Base-by-base conservation (phyloP, 2,113 vertebrate species). In the Onychorhynchus coronatus region DNA sequence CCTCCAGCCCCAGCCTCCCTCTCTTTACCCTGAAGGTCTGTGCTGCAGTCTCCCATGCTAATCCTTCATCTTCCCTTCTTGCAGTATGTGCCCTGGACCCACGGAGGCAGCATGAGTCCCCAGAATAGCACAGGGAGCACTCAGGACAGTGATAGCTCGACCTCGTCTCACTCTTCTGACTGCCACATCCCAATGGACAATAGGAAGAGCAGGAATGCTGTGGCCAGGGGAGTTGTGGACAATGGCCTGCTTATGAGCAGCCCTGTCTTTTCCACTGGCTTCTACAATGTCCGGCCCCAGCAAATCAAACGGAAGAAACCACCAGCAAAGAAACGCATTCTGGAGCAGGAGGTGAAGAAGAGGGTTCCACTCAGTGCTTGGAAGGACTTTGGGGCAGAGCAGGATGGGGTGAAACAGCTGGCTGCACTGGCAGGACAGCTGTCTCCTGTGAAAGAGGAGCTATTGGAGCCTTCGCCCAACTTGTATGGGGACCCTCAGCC, bases 71-170 rank as follows among this genome's bases (percentile, higher is more conserved):
- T 39, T 56, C 9, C 23, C 12, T 22, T 94, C 37, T 85, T 42
- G 72, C 93, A 94, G 91, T 93, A 99, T 98, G 99, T 99, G 95
- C 98, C 98, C 37, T 98, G 97, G 96, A 79, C 98, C 41, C 97
- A 99, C 3, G 97, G 99, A 85, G 99, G 99, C 96, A 99, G 98
- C 94, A 99, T 99, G 94, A 99, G 99, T 76, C 99, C 99, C 5
- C 99, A 99, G 27, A 99, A 99, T 97, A 99, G 99, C 96, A 99
- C 99, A 0, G 99, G 99, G 46, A 99, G 99, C 96, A 99, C 99
- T 33, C 97, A 98, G 28, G 99, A 99, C 97, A 99, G 99, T 1
- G 99, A 99, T 6, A 98, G 99, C 90, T 99, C 99, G 97, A 98
- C 98, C 11, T 97, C 97, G 0, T 97, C 96, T 24, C 97, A 93